Percentiles rank a stretch among this genome's conserved stretches.
These are phyloP conservation scores for Pseudeuparius sepicola DNA, from an alignment of 2,888 invertebrate species.

Conservation along the genomic window DNA sequence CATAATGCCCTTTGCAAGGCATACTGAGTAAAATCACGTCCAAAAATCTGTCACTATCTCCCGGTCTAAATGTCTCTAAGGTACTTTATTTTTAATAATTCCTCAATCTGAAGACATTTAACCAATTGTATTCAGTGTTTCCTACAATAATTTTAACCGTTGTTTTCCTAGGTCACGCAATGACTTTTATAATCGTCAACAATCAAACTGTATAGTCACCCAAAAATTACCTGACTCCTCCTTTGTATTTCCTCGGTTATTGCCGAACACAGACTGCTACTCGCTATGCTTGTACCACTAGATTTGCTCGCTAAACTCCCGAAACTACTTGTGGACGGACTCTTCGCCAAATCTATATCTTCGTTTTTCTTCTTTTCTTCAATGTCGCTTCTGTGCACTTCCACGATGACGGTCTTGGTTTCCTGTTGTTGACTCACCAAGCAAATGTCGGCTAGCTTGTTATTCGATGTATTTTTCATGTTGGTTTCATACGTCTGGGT, in stretches of 20 bases:
- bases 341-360: slow-evolving; percentile 31
- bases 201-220: neutral
- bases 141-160: too few relatives aligned
- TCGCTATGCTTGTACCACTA: slow-evolving; percentile 34
- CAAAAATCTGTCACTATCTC: too few relatives aligned
- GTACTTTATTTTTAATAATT: too few relatives aligned
- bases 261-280: slow-evolving; percentile 54
- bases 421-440: slow-evolving; percentile 41
- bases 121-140: too few relatives aligned
- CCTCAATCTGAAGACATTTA: too few relatives aligned
- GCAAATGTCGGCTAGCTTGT: slow-evolving; percentile 38
- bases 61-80: too few relatives aligned
- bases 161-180: too few relatives aligned
- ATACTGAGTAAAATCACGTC: too few relatives aligned
- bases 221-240: slow-evolving; percentile 49
- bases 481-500: slow-evolving; percentile 23
- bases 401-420: slow-evolving; percentile 61
- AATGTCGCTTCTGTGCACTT: slow-evolving; percentile 54
- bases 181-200: too few relatives aligned
- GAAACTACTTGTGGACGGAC: slow-evolving; percentile 36
- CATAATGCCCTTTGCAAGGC: too few relatives aligned
- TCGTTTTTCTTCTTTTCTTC: slow-evolving; percentile 28
- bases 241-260: slow-evolving; percentile 60
- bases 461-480: slow-evolving; percentile 4
- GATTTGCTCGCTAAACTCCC: slow-evolving; percentile 35